phyloP scores from a whole-genome alignment of 2,113 vertebrate genomes.

The Gadus macrocephalus region DNA sequence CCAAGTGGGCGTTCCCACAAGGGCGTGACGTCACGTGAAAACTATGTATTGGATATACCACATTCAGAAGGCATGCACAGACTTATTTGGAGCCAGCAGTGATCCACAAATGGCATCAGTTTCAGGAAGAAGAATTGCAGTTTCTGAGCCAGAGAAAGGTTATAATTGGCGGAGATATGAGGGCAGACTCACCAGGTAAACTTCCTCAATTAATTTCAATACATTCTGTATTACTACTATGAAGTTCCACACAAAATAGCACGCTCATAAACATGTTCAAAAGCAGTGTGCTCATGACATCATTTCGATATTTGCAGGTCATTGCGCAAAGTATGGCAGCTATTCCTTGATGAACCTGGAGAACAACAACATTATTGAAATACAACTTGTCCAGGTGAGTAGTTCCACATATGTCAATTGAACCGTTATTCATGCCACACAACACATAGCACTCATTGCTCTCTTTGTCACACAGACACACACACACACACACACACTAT shows the following conservation, averaged over 20 bases:
- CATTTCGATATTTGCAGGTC: background rate
- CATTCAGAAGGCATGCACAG: too few species aligned
- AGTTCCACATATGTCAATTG: too few species aligned
- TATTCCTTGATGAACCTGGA: background rate
- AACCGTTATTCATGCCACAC: too few species aligned
- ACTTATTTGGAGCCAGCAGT: background rate
- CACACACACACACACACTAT: too few species aligned
- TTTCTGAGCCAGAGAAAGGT: background rate
- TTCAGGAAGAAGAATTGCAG: background rate
- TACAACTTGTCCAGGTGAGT: background rate
- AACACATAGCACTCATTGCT: too few species aligned
- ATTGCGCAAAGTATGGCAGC: background rate
- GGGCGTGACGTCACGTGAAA: too few species aligned
- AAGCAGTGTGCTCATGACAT: background rate
- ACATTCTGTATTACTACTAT: too few species aligned
- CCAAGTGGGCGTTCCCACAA: too few species aligned
- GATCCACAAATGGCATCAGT: background rate
- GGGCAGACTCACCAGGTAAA: conserved; percentile 3
- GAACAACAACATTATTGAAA: background rate
- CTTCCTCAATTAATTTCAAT: background rate
- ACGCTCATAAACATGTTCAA: background rate
- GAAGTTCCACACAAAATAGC: too few species aligned
- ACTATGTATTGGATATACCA: background rate
- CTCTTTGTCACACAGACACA: too few species aligned
- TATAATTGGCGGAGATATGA: conserved; percentile 11